phyloP scores from a whole-genome alignment of 2,113 vertebrate genomes.

The Sula dactylatra region DNA sequence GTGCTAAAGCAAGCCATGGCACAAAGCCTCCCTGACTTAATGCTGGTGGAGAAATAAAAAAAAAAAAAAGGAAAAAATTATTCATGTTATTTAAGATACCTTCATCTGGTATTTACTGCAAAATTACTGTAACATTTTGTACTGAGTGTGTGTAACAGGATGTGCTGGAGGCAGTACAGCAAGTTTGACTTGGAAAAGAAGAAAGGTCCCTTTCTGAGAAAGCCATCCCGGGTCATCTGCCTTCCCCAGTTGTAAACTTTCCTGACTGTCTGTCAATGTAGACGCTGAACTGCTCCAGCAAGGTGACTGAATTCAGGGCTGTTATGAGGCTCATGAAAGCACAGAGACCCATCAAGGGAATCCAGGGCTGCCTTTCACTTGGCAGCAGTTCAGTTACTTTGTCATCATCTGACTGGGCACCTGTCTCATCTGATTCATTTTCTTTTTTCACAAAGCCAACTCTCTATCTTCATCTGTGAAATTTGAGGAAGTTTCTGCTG shows the following conservation, averaged over 20 bases:
- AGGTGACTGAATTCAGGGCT: conserved; percentile 25
- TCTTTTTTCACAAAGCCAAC: not conserved
- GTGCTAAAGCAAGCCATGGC: not conserved
- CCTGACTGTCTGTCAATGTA: not conserved
- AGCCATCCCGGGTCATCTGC: not conserved
- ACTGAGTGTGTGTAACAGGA: not conserved
- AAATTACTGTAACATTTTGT: not conserved
- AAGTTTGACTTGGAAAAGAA: not conserved
- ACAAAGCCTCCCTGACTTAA: not conserved
- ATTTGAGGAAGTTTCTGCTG: not conserved
- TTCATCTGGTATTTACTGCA: not conserved
- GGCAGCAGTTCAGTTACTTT: conserved; percentile 34
- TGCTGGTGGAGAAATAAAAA: too few relatives aligned
- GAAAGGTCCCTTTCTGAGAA: not conserved
- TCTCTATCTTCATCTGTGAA: not conserved
- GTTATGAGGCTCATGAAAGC: not conserved
- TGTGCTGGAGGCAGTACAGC: not conserved
- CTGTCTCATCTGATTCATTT: conserved; percentile 28
- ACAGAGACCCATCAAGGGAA: conserved; percentile 18
- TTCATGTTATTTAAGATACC: not conserved
- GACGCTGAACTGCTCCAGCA: not conserved
- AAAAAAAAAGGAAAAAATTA: not conserved
- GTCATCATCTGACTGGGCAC: conserved; percentile 27
- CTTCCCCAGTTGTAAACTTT: not conserved
- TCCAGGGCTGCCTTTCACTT: not conserved